Evolutionary conservation across 2,797 vertebrate genomes (phyloP).

Genomic region (Picus viridis): DNA sequence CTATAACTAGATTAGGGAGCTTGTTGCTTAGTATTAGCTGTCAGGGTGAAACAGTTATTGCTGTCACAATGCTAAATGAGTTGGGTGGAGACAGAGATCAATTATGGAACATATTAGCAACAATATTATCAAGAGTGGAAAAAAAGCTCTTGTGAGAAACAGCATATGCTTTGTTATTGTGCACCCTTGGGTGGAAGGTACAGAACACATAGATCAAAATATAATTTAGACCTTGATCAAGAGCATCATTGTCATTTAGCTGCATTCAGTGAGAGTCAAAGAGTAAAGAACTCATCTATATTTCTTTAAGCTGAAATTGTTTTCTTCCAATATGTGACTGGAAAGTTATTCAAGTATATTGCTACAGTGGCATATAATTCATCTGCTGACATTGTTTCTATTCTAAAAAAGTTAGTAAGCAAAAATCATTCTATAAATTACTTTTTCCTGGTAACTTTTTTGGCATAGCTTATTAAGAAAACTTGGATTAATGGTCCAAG

Average conservation of each 20-base stretch:
- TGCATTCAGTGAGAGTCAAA: not conserved
- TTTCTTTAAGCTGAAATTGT: conserved; percentile 46
- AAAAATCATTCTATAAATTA: conserved; percentile 58
- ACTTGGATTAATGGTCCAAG: conserved; percentile 41
- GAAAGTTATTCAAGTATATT: conserved; percentile 35
- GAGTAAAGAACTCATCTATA: conserved; percentile 1
- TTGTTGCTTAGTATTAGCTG: not conserved
- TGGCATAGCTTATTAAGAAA: conserved; percentile 32
- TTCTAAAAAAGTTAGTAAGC: conserved; percentile 44
- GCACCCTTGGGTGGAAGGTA: not conserved
- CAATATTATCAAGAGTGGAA: not conserved
- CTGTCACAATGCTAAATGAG: not conserved
- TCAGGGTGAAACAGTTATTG: not conserved
- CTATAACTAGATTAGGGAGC: not conserved
- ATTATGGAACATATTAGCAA: not conserved
- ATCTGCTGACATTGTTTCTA: conserved; percentile 22
- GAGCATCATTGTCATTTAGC: not conserved
- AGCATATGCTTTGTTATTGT: not conserved
- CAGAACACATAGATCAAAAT: not conserved
- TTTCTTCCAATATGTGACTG: conserved; percentile 33
- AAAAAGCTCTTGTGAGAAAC: not conserved
- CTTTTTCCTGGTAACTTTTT: not conserved
- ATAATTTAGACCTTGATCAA: not conserved
- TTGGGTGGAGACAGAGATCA: not conserved
- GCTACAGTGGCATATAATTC: conserved; percentile 49